Conservation (phyloP, 1,140 invertebrate genomes). For the Caenorhabditis inopinata region DNA sequence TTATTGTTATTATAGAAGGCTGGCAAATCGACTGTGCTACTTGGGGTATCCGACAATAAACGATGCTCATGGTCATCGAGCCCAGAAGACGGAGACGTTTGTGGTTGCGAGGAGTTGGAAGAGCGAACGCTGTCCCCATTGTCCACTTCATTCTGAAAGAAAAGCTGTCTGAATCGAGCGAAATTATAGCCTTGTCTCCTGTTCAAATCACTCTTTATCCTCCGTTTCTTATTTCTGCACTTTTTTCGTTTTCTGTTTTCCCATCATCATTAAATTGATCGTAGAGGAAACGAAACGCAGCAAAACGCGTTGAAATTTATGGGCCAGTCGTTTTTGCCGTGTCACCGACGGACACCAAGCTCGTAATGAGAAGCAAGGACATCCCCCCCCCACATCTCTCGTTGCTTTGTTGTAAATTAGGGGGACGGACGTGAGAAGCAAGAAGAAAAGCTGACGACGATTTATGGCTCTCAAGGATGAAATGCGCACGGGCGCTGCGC, state of each 20-base stretch:
- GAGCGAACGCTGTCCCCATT: conserved; percentile 10
- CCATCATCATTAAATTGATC: conserved; percentile 30
- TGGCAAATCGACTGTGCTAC: conserved; percentile 9
- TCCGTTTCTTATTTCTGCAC: neutral
- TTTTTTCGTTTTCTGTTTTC: neutral
- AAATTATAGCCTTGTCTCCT: too few relatives aligned
- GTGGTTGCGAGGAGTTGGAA: neutral
- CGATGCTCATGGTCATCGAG: conserved; percentile 26
- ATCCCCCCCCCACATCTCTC: too few relatives aligned
- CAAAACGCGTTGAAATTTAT: conserved; percentile 19
- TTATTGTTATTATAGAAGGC: neutral
- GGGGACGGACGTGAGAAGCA: neutral
- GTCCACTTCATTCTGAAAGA: neutral
- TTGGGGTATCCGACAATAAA: neutral
- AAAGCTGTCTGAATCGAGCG: neutral
- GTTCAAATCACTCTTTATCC: neutral
- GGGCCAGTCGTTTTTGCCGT: conserved; percentile 25
- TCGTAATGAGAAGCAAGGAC: conserved; percentile 33
- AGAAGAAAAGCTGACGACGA: neutral
- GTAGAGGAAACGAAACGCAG: neutral
- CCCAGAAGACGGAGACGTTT: conserved; percentile 21
- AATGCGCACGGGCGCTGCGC: neutral
- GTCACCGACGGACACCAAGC: conserved; percentile 30
- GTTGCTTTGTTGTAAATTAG: conserved; percentile 24
- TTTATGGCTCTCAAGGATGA: conserved; percentile 33